Conservation (phyloP, 2,113 vertebrate genomes). For the Ahaetulla prasina region DNA sequence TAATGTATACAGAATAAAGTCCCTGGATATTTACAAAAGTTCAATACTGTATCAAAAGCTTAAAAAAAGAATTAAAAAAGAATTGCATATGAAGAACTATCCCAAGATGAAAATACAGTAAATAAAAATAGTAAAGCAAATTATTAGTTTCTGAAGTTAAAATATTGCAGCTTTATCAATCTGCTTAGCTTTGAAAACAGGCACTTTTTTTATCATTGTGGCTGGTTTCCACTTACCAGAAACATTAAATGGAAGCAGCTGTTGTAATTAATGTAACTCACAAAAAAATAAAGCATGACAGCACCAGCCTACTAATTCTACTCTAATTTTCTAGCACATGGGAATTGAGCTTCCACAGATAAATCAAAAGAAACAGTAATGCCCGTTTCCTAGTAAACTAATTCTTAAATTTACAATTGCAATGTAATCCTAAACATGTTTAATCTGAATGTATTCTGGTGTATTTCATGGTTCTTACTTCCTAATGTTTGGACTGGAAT, state of each 20-base stretch:
- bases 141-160: not conserved
- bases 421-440: not conserved
- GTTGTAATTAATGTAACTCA: slow-evolving; percentile 23
- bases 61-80: slow-evolving; percentile 52
- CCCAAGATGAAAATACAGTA: slow-evolving; percentile 41
- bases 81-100: slow-evolving; percentile 20
- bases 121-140: slow-evolving; percentile 35
- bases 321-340: not conserved
- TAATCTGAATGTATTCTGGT: not conserved
- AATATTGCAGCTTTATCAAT: not conserved
- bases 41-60: slow-evolving; percentile 49
- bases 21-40: slow-evolving; percentile 31
- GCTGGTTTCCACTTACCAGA: not conserved
- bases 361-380: not conserved
- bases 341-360: not conserved
- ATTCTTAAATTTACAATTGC: not conserved
- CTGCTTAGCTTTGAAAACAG: not conserved
- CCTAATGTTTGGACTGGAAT: not conserved
- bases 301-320: not conserved
- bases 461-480: not conserved
- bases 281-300: slow-evolving; percentile 37
- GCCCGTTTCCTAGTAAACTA: not conserved
- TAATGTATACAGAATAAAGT: slow-evolving; percentile 43
- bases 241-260: not conserved
- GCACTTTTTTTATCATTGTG: not conserved